These are phyloP conservation scores for Eulemur macaco DNA, from an alignment of 2,113 vertebrate species.

Conservation along the genomic window DNA sequence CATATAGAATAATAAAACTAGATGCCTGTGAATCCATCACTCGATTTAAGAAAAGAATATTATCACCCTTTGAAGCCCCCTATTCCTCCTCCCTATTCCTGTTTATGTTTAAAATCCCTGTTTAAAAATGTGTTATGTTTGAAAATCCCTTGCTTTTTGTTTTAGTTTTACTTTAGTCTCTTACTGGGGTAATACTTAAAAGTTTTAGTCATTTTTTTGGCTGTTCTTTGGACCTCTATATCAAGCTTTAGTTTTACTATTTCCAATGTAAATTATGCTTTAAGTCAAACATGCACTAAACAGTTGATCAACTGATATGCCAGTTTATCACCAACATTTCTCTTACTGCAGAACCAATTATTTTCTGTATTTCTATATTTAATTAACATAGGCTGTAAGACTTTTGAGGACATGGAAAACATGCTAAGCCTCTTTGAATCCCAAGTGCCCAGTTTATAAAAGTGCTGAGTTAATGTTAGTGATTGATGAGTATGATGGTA, in stretches of 20 bases:
- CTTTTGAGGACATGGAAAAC: neutral
- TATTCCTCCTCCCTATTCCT: neutral
- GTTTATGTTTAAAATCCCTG: neutral
- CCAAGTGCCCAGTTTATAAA: neutral
- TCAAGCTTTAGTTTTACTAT: slow-evolving; percentile 25
- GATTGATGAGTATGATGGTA: neutral
- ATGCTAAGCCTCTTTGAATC: neutral
- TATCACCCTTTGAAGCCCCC: neutral
- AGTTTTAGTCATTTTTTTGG: neutral
- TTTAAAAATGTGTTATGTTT: neutral
- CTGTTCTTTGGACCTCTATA: neutral
- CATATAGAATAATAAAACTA: neutral
- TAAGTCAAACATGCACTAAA: neutral
- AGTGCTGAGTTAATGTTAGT: neutral
- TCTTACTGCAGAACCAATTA: neutral
- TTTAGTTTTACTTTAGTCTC: slow-evolving; percentile 1
- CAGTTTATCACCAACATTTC: slow-evolving; percentile 16
- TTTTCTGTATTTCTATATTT: slow-evolving; percentile 35
- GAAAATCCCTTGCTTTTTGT: neutral
- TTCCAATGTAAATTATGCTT: neutral
- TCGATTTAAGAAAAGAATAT: neutral
- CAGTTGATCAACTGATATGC: neutral
- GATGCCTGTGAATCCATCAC: neutral
- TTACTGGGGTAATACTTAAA: neutral
- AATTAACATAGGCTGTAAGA: neutral